These are phyloP conservation scores for Spicauda simplicius DNA, from an alignment of 2,888 invertebrate genomes.

Conservation along the genomic window DNA sequence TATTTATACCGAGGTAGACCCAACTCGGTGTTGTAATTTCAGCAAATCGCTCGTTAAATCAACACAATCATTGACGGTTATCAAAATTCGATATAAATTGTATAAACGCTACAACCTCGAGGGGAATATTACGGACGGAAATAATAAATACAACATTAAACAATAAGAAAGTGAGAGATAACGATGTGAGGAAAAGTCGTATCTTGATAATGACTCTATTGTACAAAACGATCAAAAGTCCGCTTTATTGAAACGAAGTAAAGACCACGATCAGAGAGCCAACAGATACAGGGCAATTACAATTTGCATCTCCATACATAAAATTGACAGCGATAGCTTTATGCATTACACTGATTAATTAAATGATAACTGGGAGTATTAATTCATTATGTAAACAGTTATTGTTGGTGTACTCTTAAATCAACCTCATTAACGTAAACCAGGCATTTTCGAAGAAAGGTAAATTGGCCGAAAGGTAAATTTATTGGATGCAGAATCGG, in stretches of 20 bases:
- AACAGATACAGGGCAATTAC: constrained; percentile 47
- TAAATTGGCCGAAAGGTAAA: constrained; percentile 32
- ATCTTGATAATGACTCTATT: constrained; percentile 34
- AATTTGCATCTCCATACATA: constrained; percentile 61
- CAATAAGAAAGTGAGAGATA: constrained; percentile 35
- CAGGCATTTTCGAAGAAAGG: constrained; percentile 31
- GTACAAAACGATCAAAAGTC: constrained; percentile 5
- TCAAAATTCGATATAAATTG: constrained; percentile 15
- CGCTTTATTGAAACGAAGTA: constrained; percentile 40
- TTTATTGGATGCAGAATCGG: constrained; percentile 36
- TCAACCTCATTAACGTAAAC: constrained; percentile 50
- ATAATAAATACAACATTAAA: constrained; percentile 36
- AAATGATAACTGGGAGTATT: constrained; percentile 64
- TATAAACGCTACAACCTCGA: constrained; percentile 19
- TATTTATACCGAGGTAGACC: constrained; percentile 14
- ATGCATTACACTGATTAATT: constrained; percentile 67
- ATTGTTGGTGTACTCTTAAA: constrained; percentile 50
- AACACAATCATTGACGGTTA: constrained; percentile 17
- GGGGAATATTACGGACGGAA: constrained; percentile 28
- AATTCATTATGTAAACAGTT: constrained; percentile 58
- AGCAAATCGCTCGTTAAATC: constrained; percentile 8
- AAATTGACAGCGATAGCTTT: constrained; percentile 56
- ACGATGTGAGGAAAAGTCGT: constrained; percentile 32
- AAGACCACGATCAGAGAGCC: constrained; percentile 30
- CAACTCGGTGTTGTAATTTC: constrained; percentile 9